These are phyloP conservation scores for Helarctos malayanus DNA, from an alignment of 2,797 vertebrate species.

Conservation along the genomic window DNA sequence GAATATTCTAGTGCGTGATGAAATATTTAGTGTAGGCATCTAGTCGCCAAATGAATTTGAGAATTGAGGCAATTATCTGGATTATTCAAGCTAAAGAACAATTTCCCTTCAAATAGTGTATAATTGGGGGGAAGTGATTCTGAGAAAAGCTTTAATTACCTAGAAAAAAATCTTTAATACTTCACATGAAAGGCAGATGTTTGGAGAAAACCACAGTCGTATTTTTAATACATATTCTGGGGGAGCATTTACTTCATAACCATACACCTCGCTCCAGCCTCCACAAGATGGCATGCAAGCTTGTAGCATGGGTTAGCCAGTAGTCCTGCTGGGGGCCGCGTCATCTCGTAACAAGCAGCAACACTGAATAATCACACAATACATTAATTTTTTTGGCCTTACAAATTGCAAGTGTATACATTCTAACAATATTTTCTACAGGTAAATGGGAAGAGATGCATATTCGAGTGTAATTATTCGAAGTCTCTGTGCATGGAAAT, in stretches of 20 bases:
- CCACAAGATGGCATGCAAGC: slow-evolving; percentile 82
- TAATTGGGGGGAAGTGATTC: slow-evolving; percentile 39
- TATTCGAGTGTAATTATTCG: neutral
- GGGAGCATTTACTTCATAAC: slow-evolving; percentile 41
- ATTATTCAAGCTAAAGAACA: slow-evolving; percentile 68
- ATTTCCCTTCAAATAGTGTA: slow-evolving; percentile 54
- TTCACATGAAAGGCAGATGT: slow-evolving; percentile 14
- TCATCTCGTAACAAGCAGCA: neutral
- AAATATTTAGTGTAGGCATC: slow-evolving; percentile 17
- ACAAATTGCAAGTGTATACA: neutral
- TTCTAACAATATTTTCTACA: neutral
- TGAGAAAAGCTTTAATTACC: slow-evolving; percentile 65
- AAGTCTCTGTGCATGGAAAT: neutral
- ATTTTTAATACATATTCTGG: neutral
- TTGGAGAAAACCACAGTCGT: slow-evolving; percentile 11
- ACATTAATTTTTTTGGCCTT: neutral
- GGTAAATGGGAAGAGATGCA: neutral
- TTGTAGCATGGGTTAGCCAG: slow-evolving; percentile 30
- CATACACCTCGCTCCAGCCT: neutral
- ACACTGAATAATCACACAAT: neutral
- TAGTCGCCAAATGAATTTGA: slow-evolving; percentile 21
- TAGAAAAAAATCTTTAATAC: slow-evolving; percentile 64
- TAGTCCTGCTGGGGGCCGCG: neutral
- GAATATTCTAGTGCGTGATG: neutral
- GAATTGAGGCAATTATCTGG: slow-evolving; percentile 59